A percentile compares a stretch with the other conserved stretches of the same genome.
These are phyloP conservation scores for Dicrostonyx torquatus DNA, from an alignment of 2,797 vertebrate genomes.

Conservation along the genomic window DNA sequence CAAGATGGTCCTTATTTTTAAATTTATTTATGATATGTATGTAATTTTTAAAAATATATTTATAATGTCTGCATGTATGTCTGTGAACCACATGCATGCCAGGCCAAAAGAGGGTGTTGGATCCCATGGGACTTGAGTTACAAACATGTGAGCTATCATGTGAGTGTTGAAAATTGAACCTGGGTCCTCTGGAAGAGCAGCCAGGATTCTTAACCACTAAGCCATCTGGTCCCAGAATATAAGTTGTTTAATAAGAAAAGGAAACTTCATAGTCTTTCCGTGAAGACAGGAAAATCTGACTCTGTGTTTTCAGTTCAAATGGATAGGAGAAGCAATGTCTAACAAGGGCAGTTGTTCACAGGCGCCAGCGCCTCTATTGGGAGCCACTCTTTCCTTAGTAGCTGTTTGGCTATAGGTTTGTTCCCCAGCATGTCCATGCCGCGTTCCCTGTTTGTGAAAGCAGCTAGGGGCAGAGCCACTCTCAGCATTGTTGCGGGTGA, in stretches of 20 bases:
- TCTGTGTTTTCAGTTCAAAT: not conserved
- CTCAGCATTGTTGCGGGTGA: not conserved
- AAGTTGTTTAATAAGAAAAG: not conserved
- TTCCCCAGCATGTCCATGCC: not conserved
- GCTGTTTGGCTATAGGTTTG: not conserved
- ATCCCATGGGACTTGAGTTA: not conserved
- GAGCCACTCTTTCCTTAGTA: not conserved
- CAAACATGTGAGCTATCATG: not conserved
- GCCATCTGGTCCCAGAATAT: not conserved
- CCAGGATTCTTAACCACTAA: not conserved
- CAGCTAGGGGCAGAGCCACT: not conserved
- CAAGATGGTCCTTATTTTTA: not conserved
- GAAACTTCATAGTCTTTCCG: not conserved
- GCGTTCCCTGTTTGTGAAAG: slow-evolving; percentile 36
- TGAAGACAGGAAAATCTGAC: not conserved
- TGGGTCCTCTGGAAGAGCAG: not conserved
- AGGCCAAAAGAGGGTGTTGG: not conserved
- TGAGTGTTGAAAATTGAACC: not conserved
- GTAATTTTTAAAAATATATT: not conserved
- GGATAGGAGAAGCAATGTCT: rapidly evolving
- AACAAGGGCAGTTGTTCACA: rapidly evolving
- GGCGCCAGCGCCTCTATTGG: not conserved
- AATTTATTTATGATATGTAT: not conserved
- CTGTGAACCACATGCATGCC: not conserved
- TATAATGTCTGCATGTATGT: not conserved